Conservation (phyloP, 2,113 vertebrate species). For the Diphyllodes magnificus region DNA sequence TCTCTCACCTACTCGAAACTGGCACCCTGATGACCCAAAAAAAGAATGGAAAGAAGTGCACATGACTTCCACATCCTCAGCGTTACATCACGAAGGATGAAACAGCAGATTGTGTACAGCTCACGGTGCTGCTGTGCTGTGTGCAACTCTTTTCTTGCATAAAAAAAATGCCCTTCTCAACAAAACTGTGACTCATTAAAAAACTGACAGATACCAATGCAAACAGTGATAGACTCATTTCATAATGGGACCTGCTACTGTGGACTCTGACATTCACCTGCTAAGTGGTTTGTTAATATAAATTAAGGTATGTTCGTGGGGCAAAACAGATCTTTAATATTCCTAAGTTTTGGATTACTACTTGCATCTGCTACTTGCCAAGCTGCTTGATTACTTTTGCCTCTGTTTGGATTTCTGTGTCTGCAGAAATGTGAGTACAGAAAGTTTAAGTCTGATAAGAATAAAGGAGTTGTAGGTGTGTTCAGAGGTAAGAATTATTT, state of each 20-base stretch:
- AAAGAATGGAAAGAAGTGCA: background rate
- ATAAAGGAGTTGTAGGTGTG: background rate
- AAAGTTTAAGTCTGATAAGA: background rate
- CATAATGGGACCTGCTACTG: background rate
- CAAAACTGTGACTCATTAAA: slow-evolving; percentile 32
- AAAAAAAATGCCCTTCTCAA: slow-evolving; percentile 8
- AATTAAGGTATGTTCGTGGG: background rate
- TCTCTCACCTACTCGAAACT: slow-evolving; percentile 14
- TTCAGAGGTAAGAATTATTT: background rate
- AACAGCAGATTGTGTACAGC: background rate
- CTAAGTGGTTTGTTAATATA: background rate
- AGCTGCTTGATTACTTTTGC: background rate
- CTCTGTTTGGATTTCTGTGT: background rate
- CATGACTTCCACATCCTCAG: slow-evolving; percentile 48
- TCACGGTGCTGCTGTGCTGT: background rate
- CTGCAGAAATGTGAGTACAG: background rate
- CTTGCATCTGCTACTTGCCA: background rate
- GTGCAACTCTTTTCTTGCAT: slow-evolving; percentile 2
- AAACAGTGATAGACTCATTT: background rate
- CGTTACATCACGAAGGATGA: slow-evolving; percentile 33
- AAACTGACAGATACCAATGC: background rate
- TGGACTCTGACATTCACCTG: background rate
- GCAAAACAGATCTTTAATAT: background rate
- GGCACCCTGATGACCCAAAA: background rate
- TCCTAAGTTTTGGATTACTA: background rate